Evolutionary conservation across 2,888 invertebrate genomes (phyloP), one percentile per base, ranked within the genome.

Genomic region (Margaritifera margaritifera): DNA sequence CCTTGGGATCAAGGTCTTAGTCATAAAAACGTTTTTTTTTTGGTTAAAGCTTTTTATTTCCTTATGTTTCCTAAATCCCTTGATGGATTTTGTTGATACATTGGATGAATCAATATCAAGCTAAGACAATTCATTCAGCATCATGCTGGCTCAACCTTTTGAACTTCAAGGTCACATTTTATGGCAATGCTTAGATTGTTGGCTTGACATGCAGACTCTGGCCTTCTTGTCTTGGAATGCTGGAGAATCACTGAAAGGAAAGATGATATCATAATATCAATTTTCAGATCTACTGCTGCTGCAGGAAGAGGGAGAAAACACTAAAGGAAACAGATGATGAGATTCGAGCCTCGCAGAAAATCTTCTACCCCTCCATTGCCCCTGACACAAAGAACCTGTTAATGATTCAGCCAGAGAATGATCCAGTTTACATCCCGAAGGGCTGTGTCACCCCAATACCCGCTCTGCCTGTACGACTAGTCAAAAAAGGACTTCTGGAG

Each of bases 401-500:
- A 18, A 79, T 78, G 64, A 79, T 87, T n/a, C 87, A 87, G 76
- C 87, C 87, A 0, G 84, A 82, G 18, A 72, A 74, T 4, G 76
- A 77, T 15, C 81, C 82, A 8, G 75, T 79, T 1, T 84, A 77
- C 65, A 72, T 80, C 51, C 77, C 83, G 6, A 77, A 82, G 24
- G 81, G 83, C 19, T 80, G 79, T 69, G 77, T 83, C 11, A 81
- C 84, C 54, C 84, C 85, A 18, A 67, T 86, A 51, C 84, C 81
- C 50, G 83, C 86, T 15, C 86, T 83, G 58, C 84, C 87, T n/a
- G 65, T 83, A 42, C 72, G 84, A 56, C 56, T 64, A 8, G 74
- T 85, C 60, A 86, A 84, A 72, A 86, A 86, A 67, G 86, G 87
- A 22, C 75, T 88, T n/a, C 79, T 87, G 42, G 87, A 88, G 78